Evolutionary conservation across 2,797 vertebrate genomes (phyloP), one percentile per base, ranked within the genome.

Genomic region (Sardinella longiceps): DNA sequence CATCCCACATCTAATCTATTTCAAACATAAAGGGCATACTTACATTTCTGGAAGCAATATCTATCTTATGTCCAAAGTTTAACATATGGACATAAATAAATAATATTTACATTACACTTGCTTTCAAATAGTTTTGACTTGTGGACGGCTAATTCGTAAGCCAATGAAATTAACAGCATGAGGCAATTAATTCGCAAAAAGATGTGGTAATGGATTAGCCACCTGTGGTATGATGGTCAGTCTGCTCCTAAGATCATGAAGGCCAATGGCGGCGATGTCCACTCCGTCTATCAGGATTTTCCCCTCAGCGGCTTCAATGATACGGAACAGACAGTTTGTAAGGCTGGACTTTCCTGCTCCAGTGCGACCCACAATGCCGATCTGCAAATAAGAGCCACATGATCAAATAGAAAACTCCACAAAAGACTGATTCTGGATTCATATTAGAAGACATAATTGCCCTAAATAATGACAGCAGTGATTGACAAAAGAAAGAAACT

Each of bases 211-310:
- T 1, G 63, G 30, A 3, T 51, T 51, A 18, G 85, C 89, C 89
- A 99, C 98, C 97, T 99, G 98, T 25, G 98, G 98, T 86, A 99
- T 99, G 93, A 99, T 98, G 6, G 98, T 98, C 77, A 99, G 93
- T 30, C 92, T 95, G 89, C 91, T 93, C 84, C 98, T 96, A 74
- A 99, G 95, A 87, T 99, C 97, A 0, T 99, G 98, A 63, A 99
- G 96, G 23, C 98, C 98, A 0, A 99, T 94, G 0, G 89, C 95
- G 0, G 97, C 90, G 28, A 99, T 97, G 88, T 99, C 97, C 3
- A 97, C 53, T 0, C 90, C 94, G 0, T 99, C 98, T 0, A 99
- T 97, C 60, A 94, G 0, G 88, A 99, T 98, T 1, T 85, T 91
- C 30, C 98, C 98, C 15, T 95, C 97, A 0, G 97, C 95, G 0